These are phyloP conservation scores for Pygocentrus nattereri DNA, from an alignment of 2,797 vertebrate species.

Conservation along the genomic window DNA sequence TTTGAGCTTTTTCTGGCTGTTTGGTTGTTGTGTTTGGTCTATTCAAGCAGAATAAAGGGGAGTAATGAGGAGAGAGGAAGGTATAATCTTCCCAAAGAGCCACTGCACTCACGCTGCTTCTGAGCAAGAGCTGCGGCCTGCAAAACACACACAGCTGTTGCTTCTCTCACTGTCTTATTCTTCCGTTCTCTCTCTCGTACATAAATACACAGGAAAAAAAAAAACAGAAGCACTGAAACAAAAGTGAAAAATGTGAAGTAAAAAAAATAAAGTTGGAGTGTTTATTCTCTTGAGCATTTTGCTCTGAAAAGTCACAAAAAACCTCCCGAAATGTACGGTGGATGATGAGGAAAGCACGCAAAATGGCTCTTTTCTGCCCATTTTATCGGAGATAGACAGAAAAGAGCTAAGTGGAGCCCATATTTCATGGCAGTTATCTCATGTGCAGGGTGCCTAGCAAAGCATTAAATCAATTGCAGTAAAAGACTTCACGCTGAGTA, in stretches of 20 bases:
- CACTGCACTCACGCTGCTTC: slow-evolving; percentile 44
- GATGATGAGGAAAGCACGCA: slow-evolving; percentile 23
- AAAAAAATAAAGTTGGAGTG: not conserved
- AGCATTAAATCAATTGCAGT: slow-evolving; percentile 47
- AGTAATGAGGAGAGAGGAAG: slow-evolving; percentile 52
- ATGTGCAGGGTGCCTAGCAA: slow-evolving; percentile 40
- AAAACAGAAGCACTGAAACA: slow-evolving; percentile 5
- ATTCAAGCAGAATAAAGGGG: slow-evolving; percentile 51
- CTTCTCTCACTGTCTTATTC: slow-evolving; percentile 16
- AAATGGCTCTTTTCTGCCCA: slow-evolving; percentile 16
- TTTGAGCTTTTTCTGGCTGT: slow-evolving; percentile 49
- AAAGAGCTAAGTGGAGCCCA: slow-evolving; percentile 30
- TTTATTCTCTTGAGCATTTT: slow-evolving; percentile 8
- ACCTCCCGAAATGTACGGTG: not conserved
- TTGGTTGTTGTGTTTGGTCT: slow-evolving; percentile 49
- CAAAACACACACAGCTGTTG: slow-evolving; percentile 54
- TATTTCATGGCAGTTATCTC: slow-evolving; percentile 49
- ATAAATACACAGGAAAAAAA: not conserved
- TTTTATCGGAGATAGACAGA: slow-evolving; percentile 28
- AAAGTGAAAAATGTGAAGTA: not conserved
- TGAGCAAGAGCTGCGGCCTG: slow-evolving; percentile 43
- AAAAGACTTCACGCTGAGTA: slow-evolving; percentile 47
- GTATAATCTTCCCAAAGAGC: slow-evolving; percentile 51
- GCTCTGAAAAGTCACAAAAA: not conserved
- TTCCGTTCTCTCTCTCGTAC: not conserved